A percentile compares a stretch with the other conserved stretches of the same genome.
Evolutionary conservation across 2,888 invertebrate genomes (phyloP).

Genomic region (Oligia latruncula): DNA sequence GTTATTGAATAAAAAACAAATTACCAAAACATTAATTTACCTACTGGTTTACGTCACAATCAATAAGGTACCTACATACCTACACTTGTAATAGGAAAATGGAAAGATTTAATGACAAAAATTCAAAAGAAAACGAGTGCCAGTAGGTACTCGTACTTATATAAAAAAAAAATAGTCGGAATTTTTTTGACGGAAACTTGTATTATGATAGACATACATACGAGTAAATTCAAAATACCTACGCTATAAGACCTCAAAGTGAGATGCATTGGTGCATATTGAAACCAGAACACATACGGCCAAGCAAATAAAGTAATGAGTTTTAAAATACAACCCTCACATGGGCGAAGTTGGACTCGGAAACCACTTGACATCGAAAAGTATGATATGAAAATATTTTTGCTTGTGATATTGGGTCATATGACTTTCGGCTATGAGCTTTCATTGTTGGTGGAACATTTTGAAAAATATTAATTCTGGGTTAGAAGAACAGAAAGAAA

Average conservation of each 20-base stretch:
- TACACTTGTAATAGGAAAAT: not conserved
- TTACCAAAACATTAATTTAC: too few species aligned
- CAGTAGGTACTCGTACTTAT: too few species aligned
- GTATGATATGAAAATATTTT: conserved; percentile 37
- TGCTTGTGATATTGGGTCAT: conserved; percentile 23
- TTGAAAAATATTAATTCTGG: not conserved
- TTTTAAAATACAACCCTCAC: conserved; percentile 41
- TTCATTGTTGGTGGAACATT: not conserved
- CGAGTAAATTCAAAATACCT: not conserved
- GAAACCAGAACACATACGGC: conserved; percentile 12
- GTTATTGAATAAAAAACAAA: not conserved
- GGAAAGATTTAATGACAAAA: not conserved
- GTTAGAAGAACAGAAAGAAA: too few species aligned
- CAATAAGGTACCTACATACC: not conserved
- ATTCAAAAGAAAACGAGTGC: too few species aligned
- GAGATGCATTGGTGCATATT: conserved; percentile 7
- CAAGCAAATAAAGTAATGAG: conserved; percentile 52
- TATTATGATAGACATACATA: too few species aligned
- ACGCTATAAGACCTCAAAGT: not conserved
- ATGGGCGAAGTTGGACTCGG: conserved; percentile 16
- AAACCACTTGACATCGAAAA: conserved; percentile 31
- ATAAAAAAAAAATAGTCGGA: too few species aligned
- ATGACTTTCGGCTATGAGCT: conserved; percentile 22
- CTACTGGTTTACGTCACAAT: not conserved
- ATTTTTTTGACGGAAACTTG: not conserved